These are phyloP conservation scores for Cheilosia vulpina DNA, from an alignment of 2,888 invertebrate genomes.

Conservation along the genomic window DNA sequence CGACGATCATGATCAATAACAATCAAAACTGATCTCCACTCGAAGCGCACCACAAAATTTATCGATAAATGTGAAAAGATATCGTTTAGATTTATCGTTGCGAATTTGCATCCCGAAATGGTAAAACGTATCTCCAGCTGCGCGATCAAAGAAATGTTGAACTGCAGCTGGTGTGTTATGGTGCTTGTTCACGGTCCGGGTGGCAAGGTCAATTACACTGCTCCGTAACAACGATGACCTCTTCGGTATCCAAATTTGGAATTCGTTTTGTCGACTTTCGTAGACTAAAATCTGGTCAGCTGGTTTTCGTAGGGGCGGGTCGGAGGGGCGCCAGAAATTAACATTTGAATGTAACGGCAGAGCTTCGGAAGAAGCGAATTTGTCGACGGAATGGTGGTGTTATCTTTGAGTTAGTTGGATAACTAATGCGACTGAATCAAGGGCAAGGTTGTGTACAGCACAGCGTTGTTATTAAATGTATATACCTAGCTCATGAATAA, in stretches of 20 bases:
- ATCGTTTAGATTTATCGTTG: too few relatives aligned
- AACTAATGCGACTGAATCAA: conserved; percentile 64
- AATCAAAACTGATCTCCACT: neutral
- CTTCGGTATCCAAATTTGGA: conserved; percentile 40
- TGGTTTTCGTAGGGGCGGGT: neutral
- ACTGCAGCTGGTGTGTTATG: conserved; percentile 11
- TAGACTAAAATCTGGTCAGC: conserved; percentile 11
- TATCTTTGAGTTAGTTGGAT: conserved; percentile 44
- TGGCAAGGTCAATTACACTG: conserved; percentile 47
- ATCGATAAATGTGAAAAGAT: neutral
- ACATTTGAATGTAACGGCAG: conserved; percentile 47
- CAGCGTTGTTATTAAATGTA: conserved; percentile 14
- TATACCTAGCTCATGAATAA: conserved; percentile 23
- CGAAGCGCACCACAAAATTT: neutral
- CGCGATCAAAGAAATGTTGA: neutral
- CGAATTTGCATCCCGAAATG: too few relatives aligned
- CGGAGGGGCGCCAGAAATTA: conserved; percentile 1
- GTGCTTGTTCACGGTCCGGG: neutral
- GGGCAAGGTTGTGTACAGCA: conserved; percentile 56
- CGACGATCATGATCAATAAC: conserved; percentile 21
- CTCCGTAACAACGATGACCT: conserved; percentile 37
- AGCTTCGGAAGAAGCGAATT: conserved; percentile 9
- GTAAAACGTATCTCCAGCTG: neutral
- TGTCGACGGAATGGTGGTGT: conserved; percentile 24
- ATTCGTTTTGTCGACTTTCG: conserved; percentile 30